Evolutionary conservation across 53 echinoderm and acorn worm genomes (phyloP).

Genomic region (Pentamera pediparva): DNA sequence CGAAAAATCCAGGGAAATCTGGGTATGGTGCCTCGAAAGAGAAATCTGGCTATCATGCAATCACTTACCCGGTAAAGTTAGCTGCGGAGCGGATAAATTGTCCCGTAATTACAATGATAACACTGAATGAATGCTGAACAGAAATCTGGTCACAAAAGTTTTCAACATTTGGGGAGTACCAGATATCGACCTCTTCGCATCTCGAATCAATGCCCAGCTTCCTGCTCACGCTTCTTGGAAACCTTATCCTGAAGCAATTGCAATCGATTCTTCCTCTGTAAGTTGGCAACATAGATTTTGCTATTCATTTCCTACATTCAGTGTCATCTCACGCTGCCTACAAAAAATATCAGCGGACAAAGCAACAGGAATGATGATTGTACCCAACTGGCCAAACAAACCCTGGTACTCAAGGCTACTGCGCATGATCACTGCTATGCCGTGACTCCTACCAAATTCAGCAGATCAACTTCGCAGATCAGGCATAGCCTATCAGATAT

Average conservation of each 20-base stretch:
- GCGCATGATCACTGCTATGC: neutral
- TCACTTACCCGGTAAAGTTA: constrained; percentile 43
- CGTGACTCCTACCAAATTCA: neutral
- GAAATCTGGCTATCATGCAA: neutral
- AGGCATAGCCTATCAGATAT: no score
- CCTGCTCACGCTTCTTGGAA: constrained; percentile 33
- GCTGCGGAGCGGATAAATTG: constrained; percentile 31
- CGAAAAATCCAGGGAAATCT: no score
- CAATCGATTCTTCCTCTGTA: constrained; percentile 43
- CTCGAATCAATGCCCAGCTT: constrained; percentile 45
- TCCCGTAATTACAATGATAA: constrained; percentile 34
- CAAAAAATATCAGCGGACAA: constrained; percentile 37
- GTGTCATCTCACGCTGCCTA: constrained; percentile 13
- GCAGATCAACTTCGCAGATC: neutral
- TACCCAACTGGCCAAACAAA: constrained; percentile 45
- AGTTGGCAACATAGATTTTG: constrained; percentile 30
- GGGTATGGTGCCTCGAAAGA: no score
- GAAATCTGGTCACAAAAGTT: neutral
- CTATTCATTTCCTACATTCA: constrained; percentile 54
- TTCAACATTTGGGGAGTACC: constrained; percentile 17
- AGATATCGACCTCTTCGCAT: constrained; percentile 47
- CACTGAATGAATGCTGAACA: constrained; percentile 35
- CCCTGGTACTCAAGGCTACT: constrained; percentile 33
- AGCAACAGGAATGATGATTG: constrained; percentile 28
- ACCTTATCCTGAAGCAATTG: constrained; percentile 41